Conservation (phyloP, 2,113 vertebrate species). For the Dendropsophus ebraccatus region DNA sequence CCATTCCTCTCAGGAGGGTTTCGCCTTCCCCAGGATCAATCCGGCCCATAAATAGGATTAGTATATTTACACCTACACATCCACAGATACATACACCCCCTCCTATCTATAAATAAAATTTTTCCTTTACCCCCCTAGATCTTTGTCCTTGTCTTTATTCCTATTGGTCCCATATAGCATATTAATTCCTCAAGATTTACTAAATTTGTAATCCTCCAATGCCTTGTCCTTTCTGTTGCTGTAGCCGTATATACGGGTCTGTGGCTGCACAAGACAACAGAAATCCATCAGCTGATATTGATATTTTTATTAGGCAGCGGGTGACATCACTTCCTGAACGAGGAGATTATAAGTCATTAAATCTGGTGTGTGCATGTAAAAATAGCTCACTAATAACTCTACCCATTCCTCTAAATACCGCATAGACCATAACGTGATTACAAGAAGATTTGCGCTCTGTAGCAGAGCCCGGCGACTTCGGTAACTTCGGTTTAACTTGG, state of each 20-base stretch:
- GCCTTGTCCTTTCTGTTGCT: background rate
- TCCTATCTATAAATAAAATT: too few relatives aligned
- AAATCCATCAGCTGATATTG: conserved; percentile 61
- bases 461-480: conserved; percentile 1
- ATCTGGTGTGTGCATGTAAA: conserved; percentile 64
- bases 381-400: conserved; percentile 70
- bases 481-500: background rate
- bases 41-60: too few relatives aligned
- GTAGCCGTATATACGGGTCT: background rate
- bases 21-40: too few relatives aligned
- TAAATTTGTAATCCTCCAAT: background rate
- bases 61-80: too few relatives aligned
- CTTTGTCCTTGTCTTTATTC: too few relatives aligned
- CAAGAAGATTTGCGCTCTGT: conserved; percentile 52
- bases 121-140: too few relatives aligned
- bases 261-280: background rate
- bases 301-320: conserved; percentile 63
- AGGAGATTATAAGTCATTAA: conserved; percentile 63
- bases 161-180: too few relatives aligned
- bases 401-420: conserved; percentile 66
- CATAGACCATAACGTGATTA: conserved; percentile 63
- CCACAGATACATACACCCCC: too few relatives aligned
- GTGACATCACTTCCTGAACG: conserved; percentile 71
- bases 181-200: too few relatives aligned
- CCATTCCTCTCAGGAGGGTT: too few relatives aligned